phyloP scores from a whole-genome alignment of 2,797 vertebrate species.

The Labeo calbasu region DNA sequence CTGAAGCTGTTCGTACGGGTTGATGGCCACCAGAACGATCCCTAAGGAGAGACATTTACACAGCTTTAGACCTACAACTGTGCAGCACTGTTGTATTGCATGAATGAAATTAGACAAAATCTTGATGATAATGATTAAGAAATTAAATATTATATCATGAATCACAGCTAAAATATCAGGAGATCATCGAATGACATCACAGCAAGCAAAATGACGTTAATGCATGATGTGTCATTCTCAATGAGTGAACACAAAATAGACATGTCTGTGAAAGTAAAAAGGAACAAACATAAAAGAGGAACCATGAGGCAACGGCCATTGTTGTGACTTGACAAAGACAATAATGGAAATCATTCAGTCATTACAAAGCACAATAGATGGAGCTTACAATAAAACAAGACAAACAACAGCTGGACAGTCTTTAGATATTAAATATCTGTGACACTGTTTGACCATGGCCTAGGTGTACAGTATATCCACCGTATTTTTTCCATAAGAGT shows the following conservation, averaged over 20 bases:
- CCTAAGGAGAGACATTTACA: conserved; percentile 71
- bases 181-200: not conserved
- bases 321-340: not conserved
- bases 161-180: not conserved
- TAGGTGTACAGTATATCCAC: not conserved
- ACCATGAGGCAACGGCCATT: not conserved
- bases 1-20: conserved; percentile 91
- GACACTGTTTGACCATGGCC: not conserved
- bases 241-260: conserved; percentile 9
- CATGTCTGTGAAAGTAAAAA: not conserved
- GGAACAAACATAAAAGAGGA: not conserved
- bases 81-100: not conserved
- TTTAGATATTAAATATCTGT: not conserved
- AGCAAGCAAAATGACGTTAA: not conserved
- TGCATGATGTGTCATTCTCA: not conserved
- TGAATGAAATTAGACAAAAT: not conserved
- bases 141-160: not conserved
- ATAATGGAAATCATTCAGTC: conserved; percentile 5
- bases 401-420: not conserved
- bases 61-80: not conserved
- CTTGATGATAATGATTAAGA: not conserved
- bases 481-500: too few relatives aligned
- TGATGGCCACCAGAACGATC: conserved; percentile 96
- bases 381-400: conserved; percentile 7
- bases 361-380: not conserved